These are phyloP conservation scores for Leucopternis melanops DNA, from an alignment of 2,113 vertebrate species.

Conservation along the genomic window DNA sequence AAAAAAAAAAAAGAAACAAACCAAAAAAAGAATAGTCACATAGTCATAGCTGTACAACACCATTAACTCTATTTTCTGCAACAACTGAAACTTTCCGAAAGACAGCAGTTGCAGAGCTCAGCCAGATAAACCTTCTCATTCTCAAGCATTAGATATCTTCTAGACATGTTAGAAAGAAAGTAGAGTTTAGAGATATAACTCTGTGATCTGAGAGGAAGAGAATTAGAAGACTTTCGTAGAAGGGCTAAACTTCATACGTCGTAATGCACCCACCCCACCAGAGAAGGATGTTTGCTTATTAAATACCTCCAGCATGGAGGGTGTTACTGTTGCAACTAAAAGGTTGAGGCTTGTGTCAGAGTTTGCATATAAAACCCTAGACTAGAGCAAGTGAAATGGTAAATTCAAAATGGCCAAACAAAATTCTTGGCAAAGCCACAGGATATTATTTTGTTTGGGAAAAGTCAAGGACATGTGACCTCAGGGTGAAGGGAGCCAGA, in stretches of 20 bases:
- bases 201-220: background rate
- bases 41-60: background rate
- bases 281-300: background rate
- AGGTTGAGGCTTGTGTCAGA: background rate
- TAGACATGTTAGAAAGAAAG: background rate
- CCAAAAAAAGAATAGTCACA: background rate
- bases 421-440: background rate
- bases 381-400: background rate
- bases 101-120: background rate
- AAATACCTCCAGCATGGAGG: background rate
- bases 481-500: background rate
- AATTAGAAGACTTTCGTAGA: background rate
- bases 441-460: background rate
- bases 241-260: rapidly evolving
- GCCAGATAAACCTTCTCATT: background rate
- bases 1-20: too few relatives aligned
- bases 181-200: background rate
- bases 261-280: rapidly evolving
- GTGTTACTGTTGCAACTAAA: background rate
- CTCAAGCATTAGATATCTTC: background rate
- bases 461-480: background rate
- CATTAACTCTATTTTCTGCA: background rate
- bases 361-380: background rate
- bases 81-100: background rate
- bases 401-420: background rate